Conservation (phyloP, 2,888 invertebrate genomes). For the Conistra vaccinii region DNA sequence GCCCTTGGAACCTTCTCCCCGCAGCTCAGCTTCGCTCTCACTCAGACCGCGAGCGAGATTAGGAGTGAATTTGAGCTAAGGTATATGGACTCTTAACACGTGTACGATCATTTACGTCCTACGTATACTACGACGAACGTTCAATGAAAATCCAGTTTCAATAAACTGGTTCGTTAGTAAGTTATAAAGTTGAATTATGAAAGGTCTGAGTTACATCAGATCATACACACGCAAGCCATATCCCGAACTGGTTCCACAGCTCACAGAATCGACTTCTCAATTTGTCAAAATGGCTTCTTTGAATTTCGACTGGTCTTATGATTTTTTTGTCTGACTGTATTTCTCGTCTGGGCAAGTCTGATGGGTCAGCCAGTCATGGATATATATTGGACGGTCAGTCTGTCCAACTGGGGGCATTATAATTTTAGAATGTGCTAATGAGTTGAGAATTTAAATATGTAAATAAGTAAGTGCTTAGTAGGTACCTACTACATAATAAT, state of each 20-base stretch:
- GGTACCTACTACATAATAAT: neutral
- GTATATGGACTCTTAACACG: too few species aligned
- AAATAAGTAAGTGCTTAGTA: constrained; percentile 17
- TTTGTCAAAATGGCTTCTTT: constrained; percentile 12
- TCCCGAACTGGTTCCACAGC: constrained; percentile 13
- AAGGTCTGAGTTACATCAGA: constrained; percentile 7
- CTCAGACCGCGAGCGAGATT: too few species aligned
- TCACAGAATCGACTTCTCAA: neutral
- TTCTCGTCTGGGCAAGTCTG: neutral
- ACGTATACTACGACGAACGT: neutral
- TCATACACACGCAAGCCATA: neutral
- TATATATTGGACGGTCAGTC: neutral
- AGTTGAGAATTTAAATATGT: constrained; percentile 22
- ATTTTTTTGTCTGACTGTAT: neutral
- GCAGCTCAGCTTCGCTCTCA: too few species aligned
- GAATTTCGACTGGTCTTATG: constrained; percentile 3
- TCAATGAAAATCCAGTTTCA: constrained; percentile 27
- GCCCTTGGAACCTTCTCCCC: too few species aligned
- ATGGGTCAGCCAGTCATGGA: too few species aligned
- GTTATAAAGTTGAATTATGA: neutral
- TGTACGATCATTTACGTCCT: constrained; percentile 24
- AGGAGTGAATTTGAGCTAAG: too few species aligned
- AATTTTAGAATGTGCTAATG: constrained; percentile 26
- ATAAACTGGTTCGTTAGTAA: constrained; percentile 20
- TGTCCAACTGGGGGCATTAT: constrained; percentile 1